Percentiles rank a stretch among this genome's conserved stretches.
phyloP scores from a whole-genome alignment of 2,888 invertebrate species.

The Cyrtodaria siliqua region DNA sequence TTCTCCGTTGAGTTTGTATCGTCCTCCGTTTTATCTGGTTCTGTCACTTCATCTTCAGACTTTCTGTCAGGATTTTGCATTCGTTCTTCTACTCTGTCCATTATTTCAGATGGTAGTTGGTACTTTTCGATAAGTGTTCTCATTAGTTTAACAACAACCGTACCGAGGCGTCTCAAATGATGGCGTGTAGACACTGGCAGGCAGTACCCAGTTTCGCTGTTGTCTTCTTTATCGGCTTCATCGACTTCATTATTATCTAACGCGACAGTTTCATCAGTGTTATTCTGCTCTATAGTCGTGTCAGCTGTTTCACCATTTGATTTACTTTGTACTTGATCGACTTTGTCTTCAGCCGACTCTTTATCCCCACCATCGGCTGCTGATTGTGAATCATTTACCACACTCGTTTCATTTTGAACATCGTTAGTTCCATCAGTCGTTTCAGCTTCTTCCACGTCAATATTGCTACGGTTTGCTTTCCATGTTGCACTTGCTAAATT shows the following conservation, averaged over 20 bases:
- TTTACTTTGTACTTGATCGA: neutral
- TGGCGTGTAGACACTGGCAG: constrained; percentile 1
- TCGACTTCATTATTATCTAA: neutral
- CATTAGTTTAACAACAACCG: constrained; percentile 22
- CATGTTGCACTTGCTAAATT: no score
- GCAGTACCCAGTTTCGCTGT: constrained; percentile 3
- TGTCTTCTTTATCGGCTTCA: neutral
- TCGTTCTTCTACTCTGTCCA: constrained; percentile 19
- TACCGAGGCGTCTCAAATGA: constrained; percentile 15
- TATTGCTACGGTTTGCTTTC: no score
- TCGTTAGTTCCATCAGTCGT: neutral
- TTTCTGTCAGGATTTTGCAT: neutral
- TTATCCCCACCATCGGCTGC: neutral
- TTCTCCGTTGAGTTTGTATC: neutral
- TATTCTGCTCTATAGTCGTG: no score
- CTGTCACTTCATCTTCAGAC: neutral
- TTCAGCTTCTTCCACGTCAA: neutral
- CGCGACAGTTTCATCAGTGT: no score
- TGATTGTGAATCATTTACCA: neutral
- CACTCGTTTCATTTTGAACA: neutral
- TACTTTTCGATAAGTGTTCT: constrained; percentile 29
- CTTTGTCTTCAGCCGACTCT: no score
- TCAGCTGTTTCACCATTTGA: no score
- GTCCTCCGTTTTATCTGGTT: constrained; percentile 1
- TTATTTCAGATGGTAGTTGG: constrained; percentile 24